phyloP scores from a whole-genome alignment of 1,140 invertebrate genomes.

The Samia ricini region DNA sequence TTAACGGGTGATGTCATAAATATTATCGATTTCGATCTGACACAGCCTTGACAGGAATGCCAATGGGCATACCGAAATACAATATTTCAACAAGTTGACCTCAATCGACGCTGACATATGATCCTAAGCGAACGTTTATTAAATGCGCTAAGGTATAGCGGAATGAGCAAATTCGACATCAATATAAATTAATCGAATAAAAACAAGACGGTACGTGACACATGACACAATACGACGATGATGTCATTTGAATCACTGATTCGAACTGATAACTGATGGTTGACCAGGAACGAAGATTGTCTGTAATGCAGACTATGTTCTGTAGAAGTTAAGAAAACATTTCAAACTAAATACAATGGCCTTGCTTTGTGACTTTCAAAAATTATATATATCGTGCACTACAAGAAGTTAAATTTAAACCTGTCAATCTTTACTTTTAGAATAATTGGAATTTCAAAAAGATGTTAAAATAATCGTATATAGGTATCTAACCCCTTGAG shows the following conservation, averaged over 20 bases:
- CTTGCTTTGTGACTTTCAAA: no score
- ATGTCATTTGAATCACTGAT: slow-evolving; percentile 43
- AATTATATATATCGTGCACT: no score
- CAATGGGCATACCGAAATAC: background rate
- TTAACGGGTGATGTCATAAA: background rate
- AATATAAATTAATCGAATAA: slow-evolving; percentile 62
- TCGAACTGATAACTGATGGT: slow-evolving; percentile 13
- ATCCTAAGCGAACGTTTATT: background rate
- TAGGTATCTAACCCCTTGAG: no score
- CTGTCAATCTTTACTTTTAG: no score
- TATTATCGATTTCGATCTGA: background rate
- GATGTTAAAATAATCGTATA: no score
- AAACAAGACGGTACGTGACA: slow-evolving; percentile 46
- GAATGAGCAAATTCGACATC: slow-evolving; percentile 46
- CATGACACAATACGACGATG: slow-evolving; percentile 41
- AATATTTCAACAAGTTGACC: background rate
- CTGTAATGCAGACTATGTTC: background rate
- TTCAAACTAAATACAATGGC: no score
- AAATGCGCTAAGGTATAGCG: background rate
- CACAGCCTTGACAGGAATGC: background rate
- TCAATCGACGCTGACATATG: background rate
- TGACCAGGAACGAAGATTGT: background rate
- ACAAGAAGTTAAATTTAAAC: no score
- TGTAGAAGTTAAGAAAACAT: no score
- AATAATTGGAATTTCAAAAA: no score